Evolutionary conservation across 1,140 invertebrate species (phyloP).

Genomic region (Holotrichia oblita): DNA sequence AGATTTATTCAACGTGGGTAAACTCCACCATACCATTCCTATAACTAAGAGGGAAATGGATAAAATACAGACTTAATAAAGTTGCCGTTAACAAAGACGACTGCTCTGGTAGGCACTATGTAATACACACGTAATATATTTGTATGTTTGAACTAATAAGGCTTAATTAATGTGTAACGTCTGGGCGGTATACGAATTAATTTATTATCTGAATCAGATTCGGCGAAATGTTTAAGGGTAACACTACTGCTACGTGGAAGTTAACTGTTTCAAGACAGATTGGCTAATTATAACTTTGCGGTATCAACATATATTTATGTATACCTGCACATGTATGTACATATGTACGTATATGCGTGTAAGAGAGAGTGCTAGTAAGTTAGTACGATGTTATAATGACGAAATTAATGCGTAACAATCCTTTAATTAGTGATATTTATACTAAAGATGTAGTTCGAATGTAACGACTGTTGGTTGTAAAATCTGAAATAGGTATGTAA

Average conservation of each 20-base stretch:
- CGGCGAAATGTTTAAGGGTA: neutral
- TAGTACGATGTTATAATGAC: too few species aligned
- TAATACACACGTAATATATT: neutral
- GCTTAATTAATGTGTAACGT: slow-evolving; percentile 15
- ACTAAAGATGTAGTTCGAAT: too few species aligned
- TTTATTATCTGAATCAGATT: slow-evolving; percentile 23
- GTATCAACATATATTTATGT: neutral
- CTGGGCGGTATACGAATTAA: neutral
- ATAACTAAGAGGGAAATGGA: neutral
- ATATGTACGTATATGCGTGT: neutral
- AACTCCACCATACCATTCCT: neutral
- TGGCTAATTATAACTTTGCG: neutral
- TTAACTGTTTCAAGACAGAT: slow-evolving; percentile 27
- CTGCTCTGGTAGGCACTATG: neutral
- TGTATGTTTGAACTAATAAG: slow-evolving; percentile 15
- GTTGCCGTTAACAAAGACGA: neutral
- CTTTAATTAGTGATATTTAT: too few species aligned
- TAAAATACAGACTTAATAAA: slow-evolving; percentile 34
- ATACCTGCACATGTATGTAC: neutral
- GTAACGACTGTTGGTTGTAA: too few species aligned
- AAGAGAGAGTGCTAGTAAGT: neutral
- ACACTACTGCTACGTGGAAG: neutral
- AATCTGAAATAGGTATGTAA: too few species aligned
- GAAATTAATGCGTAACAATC: too few species aligned
- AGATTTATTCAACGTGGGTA: slow-evolving; percentile 21